These are phyloP conservation scores for Doryteuthis pealeii DNA, from an alignment of 1,140 invertebrate genomes.

Conservation along the genomic window DNA sequence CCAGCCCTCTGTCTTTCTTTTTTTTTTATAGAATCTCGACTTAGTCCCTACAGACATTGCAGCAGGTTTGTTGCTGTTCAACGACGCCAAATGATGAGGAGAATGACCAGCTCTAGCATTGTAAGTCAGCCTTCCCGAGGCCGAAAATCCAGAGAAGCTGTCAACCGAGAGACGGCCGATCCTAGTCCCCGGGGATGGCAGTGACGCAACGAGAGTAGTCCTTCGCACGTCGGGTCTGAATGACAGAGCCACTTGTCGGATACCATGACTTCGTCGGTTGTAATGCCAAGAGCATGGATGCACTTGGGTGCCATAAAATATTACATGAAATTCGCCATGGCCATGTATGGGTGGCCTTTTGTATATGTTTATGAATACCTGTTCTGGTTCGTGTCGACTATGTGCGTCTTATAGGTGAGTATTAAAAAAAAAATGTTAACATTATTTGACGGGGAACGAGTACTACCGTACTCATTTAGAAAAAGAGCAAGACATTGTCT, in stretches of 20 bases:
- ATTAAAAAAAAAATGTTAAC: no score
- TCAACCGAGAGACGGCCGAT: constrained; percentile 3
- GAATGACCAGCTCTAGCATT: constrained; percentile 14
- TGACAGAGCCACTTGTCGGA: neutral
- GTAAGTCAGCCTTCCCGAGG: constrained; percentile 48
- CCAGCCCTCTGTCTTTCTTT: no score
- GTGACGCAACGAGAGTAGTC: constrained; percentile 7
- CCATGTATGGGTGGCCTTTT: constrained; percentile 91
- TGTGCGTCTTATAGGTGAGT: constrained; percentile 69
- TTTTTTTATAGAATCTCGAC: constrained; percentile 81
- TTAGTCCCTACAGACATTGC: constrained; percentile 85
- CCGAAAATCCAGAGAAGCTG: constrained; percentile 6
- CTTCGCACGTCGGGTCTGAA: neutral
- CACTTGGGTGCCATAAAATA: constrained; percentile 74
- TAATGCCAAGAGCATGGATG: constrained; percentile 69
- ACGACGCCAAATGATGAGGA: constrained; percentile 68
- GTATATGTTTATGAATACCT: constrained; percentile 75
- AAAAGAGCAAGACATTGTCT: no score
- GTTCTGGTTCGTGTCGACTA: constrained; percentile 70
- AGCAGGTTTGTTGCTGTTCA: constrained; percentile 79
- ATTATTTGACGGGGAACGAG: no score
- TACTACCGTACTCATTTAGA: no score
- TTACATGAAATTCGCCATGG: constrained; percentile 77
- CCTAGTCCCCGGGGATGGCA: neutral
- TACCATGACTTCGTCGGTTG: neutral